Evolutionary conservation across 2,113 vertebrate species (phyloP).

Genomic region (Chionomys nivalis): DNA sequence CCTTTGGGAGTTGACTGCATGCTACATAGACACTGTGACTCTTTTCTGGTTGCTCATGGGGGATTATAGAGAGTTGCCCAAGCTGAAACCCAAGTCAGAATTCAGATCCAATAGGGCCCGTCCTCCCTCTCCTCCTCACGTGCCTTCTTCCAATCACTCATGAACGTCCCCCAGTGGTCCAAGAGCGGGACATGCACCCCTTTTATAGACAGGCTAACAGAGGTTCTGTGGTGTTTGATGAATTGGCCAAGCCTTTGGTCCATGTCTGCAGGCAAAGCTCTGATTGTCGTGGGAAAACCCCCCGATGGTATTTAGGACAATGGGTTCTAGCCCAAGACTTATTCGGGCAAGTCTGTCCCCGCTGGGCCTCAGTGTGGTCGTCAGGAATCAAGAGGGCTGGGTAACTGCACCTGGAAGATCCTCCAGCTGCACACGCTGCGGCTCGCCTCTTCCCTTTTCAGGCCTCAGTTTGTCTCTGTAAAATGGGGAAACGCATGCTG

Average conservation of each 20-base stretch:
- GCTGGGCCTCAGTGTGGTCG: slow-evolving; percentile 23
- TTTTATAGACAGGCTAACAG: not conserved
- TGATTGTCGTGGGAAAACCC: slow-evolving; percentile 61
- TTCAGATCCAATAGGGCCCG: not conserved
- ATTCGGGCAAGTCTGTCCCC: slow-evolving; percentile 31
- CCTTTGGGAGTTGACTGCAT: not conserved
- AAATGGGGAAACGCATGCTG: slow-evolving; percentile 67
- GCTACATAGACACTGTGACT: not conserved
- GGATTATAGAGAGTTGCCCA: not conserved
- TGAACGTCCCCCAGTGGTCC: not conserved
- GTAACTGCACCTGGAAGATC: not conserved
- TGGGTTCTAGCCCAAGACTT: slow-evolving; percentile 17
- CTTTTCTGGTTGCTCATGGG: not conserved
- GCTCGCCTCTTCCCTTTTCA: slow-evolving; percentile 23
- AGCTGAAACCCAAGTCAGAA: not conserved
- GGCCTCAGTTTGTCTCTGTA: slow-evolving; percentile 66
- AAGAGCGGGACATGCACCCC: accelerated
- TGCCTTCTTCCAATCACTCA: not conserved
- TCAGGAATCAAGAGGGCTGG: not conserved
- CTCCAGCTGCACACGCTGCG: slow-evolving; percentile 39
- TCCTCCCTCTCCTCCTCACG: not conserved
- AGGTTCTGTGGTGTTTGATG: not conserved
- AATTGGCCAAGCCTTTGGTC: not conserved
- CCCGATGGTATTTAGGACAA: not conserved
- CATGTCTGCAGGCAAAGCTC: not conserved